Evolutionary conservation across 2,797 vertebrate species (phyloP).

Genomic region (Neosilurus hyrtlii): DNA sequence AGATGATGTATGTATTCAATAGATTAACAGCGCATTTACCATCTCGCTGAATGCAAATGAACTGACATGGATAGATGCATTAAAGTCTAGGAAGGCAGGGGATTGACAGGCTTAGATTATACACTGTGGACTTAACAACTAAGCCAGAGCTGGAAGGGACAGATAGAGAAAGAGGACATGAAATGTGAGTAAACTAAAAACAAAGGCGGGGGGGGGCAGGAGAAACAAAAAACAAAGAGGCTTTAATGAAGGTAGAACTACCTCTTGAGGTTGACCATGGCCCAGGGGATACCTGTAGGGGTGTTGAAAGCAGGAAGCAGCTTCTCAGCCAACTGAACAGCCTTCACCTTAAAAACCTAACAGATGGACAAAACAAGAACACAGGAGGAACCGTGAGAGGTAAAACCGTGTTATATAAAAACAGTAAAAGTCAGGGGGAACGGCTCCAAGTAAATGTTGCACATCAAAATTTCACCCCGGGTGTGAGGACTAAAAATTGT

Average conservation of each 20-base stretch:
- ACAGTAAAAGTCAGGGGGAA: neutral
- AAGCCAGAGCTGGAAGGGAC: neutral
- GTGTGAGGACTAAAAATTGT: neutral
- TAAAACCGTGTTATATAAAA: neutral
- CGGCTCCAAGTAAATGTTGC: neutral
- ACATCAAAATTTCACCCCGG: neutral
- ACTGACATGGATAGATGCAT: conserved; percentile 36
- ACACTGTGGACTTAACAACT: neutral
- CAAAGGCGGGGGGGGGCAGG: no score
- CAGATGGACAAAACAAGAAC: conserved; percentile 12
- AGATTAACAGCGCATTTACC: conserved; percentile 41
- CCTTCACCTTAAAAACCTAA: conserved; percentile 96
- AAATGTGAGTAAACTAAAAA: neutral
- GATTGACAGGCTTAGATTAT: conserved; percentile 25
- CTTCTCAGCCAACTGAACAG: conserved; percentile 93
- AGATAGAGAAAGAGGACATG: neutral
- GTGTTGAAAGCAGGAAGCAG: conserved; percentile 98
- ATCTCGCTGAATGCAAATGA: conserved; percentile 48
- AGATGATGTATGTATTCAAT: conserved; percentile 4
- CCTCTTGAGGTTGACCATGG: conserved; percentile 99
- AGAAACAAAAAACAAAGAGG: neutral
- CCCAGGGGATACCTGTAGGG: conserved; percentile 98
- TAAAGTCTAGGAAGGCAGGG: conserved; percentile 21
- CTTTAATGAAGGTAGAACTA: conserved; percentile 58
- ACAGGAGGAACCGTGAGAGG: conserved; percentile 2